These are phyloP conservation scores for Aphelinus certus DNA, from an alignment of 1,140 invertebrate genomes.

Conservation along the genomic window DNA sequence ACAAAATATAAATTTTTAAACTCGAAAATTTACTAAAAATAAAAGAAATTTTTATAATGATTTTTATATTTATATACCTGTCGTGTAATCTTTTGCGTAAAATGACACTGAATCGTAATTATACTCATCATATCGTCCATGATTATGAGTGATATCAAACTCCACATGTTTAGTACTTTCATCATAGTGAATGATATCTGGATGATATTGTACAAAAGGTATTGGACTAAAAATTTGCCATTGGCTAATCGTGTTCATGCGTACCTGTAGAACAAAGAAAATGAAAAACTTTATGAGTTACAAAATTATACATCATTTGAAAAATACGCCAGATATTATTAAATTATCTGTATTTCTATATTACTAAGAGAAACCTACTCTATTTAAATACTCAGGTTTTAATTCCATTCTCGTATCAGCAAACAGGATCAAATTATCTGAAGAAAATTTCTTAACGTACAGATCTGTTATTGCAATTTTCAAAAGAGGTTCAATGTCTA, in stretches of 20 bases:
- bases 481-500: slow-evolving; percentile 60
- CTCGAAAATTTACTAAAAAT: slow-evolving; percentile 38
- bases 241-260: slow-evolving; percentile 85
- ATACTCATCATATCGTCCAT: slow-evolving; percentile 81
- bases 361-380: slow-evolving; percentile 66
- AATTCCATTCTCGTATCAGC: slow-evolving; percentile 74
- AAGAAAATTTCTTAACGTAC: slow-evolving; percentile 74
- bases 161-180: slow-evolving; percentile 66
- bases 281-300: slow-evolving; percentile 29
- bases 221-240: slow-evolving; percentile 85
- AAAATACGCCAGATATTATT: slow-evolving; percentile 20
- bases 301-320: slow-evolving; percentile 32
- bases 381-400: slow-evolving; percentile 83
- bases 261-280: slow-evolving; percentile 66
- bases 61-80: slow-evolving; percentile 65
- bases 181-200: slow-evolving; percentile 69
- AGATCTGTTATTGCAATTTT: slow-evolving; percentile 79
- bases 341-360: slow-evolving; percentile 28
- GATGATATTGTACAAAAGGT: slow-evolving; percentile 82
- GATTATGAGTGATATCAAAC: slow-evolving; percentile 79
- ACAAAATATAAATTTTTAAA: slow-evolving; percentile 42
- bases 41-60: slow-evolving; percentile 39
- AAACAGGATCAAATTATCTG: slow-evolving; percentile 76
- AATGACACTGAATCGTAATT: slow-evolving; percentile 81
- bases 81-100: slow-evolving; percentile 83